These are phyloP conservation scores for Mythimna vitellina DNA, from an alignment of 2,888 invertebrate genomes.

Conservation along the genomic window DNA sequence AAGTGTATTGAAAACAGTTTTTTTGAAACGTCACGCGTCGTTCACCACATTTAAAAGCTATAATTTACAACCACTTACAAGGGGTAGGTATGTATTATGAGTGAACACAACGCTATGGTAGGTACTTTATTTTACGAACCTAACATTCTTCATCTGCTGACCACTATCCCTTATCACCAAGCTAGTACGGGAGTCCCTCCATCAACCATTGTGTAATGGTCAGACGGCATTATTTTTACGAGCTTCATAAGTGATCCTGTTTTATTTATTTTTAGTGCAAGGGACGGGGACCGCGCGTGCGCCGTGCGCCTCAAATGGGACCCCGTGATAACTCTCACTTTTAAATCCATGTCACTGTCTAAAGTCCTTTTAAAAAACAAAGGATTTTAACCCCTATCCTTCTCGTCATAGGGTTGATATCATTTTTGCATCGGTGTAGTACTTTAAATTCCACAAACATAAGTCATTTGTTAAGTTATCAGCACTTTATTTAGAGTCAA, in stretches of 20 bases:
- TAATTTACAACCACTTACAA: constrained; percentile 4
- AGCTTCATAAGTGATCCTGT: constrained; percentile 70
- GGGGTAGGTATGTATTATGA: background rate
- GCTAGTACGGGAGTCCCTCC: constrained; percentile 83
- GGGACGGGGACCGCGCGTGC: constrained; percentile 87
- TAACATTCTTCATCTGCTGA: constrained; percentile 46
- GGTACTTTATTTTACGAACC: constrained; percentile 43
- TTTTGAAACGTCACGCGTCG: background rate
- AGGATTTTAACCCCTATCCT: constrained; percentile 66
- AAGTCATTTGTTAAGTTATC: constrained; percentile 90
- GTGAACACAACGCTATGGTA: constrained; percentile 15
- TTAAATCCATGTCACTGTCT: constrained; percentile 85
- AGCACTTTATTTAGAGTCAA: constrained; percentile 89
- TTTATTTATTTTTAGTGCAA: constrained; percentile 77
- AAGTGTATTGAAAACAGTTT: too few species aligned
- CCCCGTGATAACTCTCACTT: constrained; percentile 90
- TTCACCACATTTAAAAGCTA: background rate
- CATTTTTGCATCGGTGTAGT: constrained; percentile 53
- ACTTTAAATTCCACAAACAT: constrained; percentile 88
- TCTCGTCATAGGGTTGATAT: constrained; percentile 57
- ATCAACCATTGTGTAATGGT: constrained; percentile 72
- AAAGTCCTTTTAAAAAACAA: constrained; percentile 61
- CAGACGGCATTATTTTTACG: constrained; percentile 82
- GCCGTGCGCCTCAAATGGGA: constrained; percentile 88
- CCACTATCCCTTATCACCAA: constrained; percentile 72